These are phyloP conservation scores for Dorcus hopei DNA, from an alignment of 2,888 invertebrate genomes.

Conservation along the genomic window DNA sequence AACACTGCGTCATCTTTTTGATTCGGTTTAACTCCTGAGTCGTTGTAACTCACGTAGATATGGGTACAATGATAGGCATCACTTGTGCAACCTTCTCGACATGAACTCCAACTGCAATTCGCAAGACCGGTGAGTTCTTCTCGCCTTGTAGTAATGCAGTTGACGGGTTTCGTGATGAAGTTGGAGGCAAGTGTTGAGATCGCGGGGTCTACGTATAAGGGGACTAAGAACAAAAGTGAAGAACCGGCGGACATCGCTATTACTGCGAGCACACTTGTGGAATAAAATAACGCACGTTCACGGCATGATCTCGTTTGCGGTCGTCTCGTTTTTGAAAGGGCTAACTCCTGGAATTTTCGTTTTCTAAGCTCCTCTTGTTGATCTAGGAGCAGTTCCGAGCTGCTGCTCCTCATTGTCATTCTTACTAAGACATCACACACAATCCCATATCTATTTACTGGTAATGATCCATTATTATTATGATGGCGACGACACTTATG, in stretches of 20 bases:
- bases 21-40: conserved; percentile 36
- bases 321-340: conserved; percentile 49
- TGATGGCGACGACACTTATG: conserved; percentile 4
- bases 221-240: conserved; percentile 69
- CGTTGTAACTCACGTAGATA: conserved; percentile 59
- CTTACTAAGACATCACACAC: conserved; percentile 41
- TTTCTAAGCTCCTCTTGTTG: conserved; percentile 68
- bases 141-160: conserved; percentile 67
- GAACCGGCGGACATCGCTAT: conserved; percentile 70
- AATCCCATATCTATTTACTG: conserved; percentile 5
- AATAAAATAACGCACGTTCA: conserved; percentile 68
- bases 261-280: conserved; percentile 67
- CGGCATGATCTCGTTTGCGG: conserved; percentile 57
- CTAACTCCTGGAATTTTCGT: conserved; percentile 59
- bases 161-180: conserved; percentile 70
- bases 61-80: conserved; percentile 68
- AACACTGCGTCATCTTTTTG: conserved; percentile 57
- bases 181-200: conserved; percentile 68
- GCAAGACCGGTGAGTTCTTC: conserved; percentile 71
- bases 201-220: conserved; percentile 68
- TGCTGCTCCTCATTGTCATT: conserved; percentile 66
- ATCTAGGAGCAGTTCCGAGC: conserved; percentile 74
- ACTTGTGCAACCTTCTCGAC: conserved; percentile 77
- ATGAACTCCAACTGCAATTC: conserved; percentile 79
- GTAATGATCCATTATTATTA: conserved; percentile 16